These are phyloP conservation scores for Trachymyrmex cornetzi DNA, from an alignment of 1,140 invertebrate species.

Conservation along the genomic window DNA sequence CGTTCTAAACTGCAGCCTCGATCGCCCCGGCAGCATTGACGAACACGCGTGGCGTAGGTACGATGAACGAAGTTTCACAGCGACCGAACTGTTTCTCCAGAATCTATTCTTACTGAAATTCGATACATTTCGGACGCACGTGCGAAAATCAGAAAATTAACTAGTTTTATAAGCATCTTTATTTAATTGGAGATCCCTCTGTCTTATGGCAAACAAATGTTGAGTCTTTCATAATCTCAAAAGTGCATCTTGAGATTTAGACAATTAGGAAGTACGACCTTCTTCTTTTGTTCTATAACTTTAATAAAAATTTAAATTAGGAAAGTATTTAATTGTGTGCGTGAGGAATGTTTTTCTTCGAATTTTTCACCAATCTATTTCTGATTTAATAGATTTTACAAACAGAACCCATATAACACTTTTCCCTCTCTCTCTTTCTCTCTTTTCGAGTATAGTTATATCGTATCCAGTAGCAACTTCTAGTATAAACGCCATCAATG, in stretches of 20 bases:
- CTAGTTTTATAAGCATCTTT: not conserved
- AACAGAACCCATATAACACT: not conserved
- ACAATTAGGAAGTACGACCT: not conserved
- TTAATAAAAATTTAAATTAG: not conserved
- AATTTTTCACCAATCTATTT: not conserved
- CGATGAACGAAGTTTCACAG: not conserved
- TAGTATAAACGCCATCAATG: conserved; percentile 48
- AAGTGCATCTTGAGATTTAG: not conserved
- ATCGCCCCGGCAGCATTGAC: not conserved
- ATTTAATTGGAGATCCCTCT: not conserved
- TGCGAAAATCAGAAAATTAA: not conserved
- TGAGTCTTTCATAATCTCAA: not conserved
- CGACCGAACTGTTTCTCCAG: not conserved
- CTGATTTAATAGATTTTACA: not conserved
- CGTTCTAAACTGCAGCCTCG: conserved; percentile 52
- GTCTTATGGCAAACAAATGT: not conserved
- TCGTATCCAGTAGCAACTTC: conserved; percentile 12
- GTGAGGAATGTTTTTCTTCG: not conserved
- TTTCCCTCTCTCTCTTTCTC: conserved; percentile 10
- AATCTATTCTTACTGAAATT: not conserved
- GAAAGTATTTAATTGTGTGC: not conserved
- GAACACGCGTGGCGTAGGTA: not conserved
- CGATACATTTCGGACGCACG: not conserved
- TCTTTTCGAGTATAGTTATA: conserved; percentile 13
- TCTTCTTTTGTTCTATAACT: not conserved